phyloP scores from a whole-genome alignment of 2,888 invertebrate species.

The Tridacna crocea region DNA sequence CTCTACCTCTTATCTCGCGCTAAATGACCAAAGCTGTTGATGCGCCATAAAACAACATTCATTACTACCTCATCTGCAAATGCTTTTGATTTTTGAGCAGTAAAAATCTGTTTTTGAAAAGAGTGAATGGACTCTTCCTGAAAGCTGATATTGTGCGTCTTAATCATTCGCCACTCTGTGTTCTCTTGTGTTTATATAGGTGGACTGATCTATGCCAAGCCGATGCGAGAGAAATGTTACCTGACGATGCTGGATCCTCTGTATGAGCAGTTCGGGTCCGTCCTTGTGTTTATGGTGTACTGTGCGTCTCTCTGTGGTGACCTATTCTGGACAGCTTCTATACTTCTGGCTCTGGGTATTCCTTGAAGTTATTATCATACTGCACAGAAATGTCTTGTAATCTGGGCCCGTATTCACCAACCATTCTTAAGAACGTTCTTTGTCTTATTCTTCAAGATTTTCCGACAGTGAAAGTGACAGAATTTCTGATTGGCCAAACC shows the following conservation, averaged over 20 bases:
- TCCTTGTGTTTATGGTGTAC: conserved; percentile 73
- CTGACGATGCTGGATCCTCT: conserved; percentile 81
- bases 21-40: too few species aligned
- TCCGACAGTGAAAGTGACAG: too few species aligned
- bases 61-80: too few species aligned
- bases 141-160: too few species aligned
- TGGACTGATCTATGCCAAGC: conserved; percentile 77
- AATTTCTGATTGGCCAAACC: too few species aligned
- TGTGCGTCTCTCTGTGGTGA: conserved; percentile 78
- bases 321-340: conserved; percentile 81
- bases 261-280: conserved; percentile 73
- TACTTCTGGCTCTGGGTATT: conserved; percentile 79
- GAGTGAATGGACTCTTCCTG: too few species aligned
- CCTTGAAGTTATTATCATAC: background rate
- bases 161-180: background rate
- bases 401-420: too few species aligned
- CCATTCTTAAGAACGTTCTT: too few species aligned
- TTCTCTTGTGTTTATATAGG: conserved; percentile 61
- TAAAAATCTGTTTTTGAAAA: background rate
- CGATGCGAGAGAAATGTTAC: conserved; percentile 78
- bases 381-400: too few species aligned
- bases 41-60: too few species aligned
- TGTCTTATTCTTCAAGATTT: too few species aligned
- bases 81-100: background rate
- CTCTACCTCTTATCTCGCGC: too few species aligned